Evolutionary conservation across 2,888 invertebrate genomes (phyloP), one percentile per base, ranked within the genome.

Genomic region (Scelioninae gen. 2): DNA sequence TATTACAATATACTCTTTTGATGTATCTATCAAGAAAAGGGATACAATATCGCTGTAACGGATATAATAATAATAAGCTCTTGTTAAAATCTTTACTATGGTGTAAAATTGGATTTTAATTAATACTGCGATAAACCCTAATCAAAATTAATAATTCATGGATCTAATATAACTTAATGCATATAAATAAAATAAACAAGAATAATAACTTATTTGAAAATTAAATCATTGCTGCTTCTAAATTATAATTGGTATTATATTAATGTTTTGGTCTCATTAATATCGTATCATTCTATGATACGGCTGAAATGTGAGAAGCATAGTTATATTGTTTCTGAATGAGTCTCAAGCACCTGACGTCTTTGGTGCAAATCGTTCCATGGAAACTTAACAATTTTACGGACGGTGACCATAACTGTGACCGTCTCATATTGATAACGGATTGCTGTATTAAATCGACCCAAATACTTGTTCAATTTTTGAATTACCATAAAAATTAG

Each of bases 391-490:
- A 60, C 52, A 39, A 33, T 68, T 58, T 68, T 68, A 74, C 57
- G 61, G 61, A 53, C 57, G 57, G 61, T 70, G 60, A 70, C 70
- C 65, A 61, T 68, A 63, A 65, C 55, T 64, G 55, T 69, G 69
- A 64, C 64, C 73, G 48, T 70, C 69, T 65, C 70, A 53, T 53
- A 53, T 70, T 45, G 57, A 64, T 74, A 65, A 61, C 60, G 46
- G 57, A 64, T 60, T 57, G 31, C 46, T 25, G 60, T 45, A 45
- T 58, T 45, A 65, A 43, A 52, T 60, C 58, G 61, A 65, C 69
- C 65, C 52, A 65, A 65, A 70, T 74, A 65, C 45, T 55, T 55
- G 55, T 64, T 68, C 67, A 53, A 45, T 53, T 57, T 15, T 16
- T 16, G 22, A 16, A 33, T 25, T n/a, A n/a, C n/a, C n/a, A n/a